phyloP scores from a whole-genome alignment of 2,113 vertebrate species.

The Dendrocopos noguchii region DNA sequence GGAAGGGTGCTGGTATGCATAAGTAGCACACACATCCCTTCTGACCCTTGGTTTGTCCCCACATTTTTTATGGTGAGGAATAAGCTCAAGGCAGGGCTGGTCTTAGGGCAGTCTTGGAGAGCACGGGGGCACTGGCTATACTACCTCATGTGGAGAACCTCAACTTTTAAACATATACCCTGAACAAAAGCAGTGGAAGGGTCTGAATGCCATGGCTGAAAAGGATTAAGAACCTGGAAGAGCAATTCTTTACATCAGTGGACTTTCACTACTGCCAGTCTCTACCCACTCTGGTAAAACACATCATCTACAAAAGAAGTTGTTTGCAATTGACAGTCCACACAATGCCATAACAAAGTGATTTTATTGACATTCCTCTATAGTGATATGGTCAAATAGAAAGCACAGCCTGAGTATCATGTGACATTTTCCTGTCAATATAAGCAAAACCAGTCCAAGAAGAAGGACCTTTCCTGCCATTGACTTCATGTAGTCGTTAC shows the following conservation, averaged over 20 bases:
- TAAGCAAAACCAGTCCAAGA: conserved; percentile 78
- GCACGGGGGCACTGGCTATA: not conserved
- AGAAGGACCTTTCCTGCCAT: conserved; percentile 75
- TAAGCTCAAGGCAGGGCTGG: not conserved
- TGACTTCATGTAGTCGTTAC: conserved; percentile 74
- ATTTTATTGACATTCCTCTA: conserved; percentile 91
- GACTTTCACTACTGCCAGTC: not conserved
- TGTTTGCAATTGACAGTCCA: conserved; percentile 66
- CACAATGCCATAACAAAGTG: conserved; percentile 83
- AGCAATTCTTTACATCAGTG: not conserved
- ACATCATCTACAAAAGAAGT: not conserved
- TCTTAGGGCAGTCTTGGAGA: not conserved
- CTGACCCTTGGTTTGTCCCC: not conserved
- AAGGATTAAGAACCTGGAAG: not conserved
- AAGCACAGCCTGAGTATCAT: conserved; percentile 87
- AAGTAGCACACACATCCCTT: not conserved
- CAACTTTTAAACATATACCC: not conserved
- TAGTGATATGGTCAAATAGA: conserved; percentile 82
- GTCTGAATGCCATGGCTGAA: not conserved
- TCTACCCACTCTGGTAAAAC: not conserved
- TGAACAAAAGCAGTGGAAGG: not conserved
- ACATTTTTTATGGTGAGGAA: not conserved
- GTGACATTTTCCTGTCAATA: conserved; percentile 78
- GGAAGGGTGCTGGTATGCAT: not conserved
- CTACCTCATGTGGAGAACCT: not conserved